Percentiles rank a stretch among this genome's conserved stretches.
Evolutionary conservation across 2,113 vertebrate genomes (phyloP).

Genomic region (Apaloderma vittatum): DNA sequence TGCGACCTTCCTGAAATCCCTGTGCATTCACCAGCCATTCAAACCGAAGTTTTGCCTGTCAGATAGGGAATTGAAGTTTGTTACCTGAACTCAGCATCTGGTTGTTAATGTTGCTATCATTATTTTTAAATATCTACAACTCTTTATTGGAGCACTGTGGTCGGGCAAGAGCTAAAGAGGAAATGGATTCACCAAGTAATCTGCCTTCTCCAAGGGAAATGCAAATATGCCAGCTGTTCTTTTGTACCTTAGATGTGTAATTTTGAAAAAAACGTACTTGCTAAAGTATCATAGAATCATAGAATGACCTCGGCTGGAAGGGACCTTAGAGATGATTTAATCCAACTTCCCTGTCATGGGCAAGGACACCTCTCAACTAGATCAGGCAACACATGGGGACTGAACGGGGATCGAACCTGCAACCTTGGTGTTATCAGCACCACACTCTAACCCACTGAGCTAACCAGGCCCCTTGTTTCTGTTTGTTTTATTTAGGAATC

Average conservation of each 20-base stretch:
- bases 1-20: neutral
- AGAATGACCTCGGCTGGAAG: too few relatives aligned
- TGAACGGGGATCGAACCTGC: too few relatives aligned
- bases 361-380: too few relatives aligned
- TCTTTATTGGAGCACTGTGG: neutral
- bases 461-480: too few relatives aligned
- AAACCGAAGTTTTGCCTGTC: neutral
- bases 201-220: neutral
- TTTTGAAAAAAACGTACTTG: conserved; percentile 3
- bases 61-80: neutral
- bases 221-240: neutral
- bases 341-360: too few relatives aligned
- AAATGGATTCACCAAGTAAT: neutral
- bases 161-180: neutral
- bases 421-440: too few relatives aligned
- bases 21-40: neutral
- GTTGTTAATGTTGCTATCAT: neutral
- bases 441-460: too few relatives aligned
- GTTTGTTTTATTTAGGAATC: conserved; percentile 85
- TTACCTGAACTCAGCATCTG: neutral
- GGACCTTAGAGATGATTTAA: too few relatives aligned
- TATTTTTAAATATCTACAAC: neutral
- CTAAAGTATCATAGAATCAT: too few relatives aligned
- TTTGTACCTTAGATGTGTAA: neutral
- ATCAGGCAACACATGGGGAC: too few relatives aligned